These are phyloP conservation scores for Otolemur garnettii DNA, from an alignment of 2,113 vertebrate genomes.

Conservation along the genomic window DNA sequence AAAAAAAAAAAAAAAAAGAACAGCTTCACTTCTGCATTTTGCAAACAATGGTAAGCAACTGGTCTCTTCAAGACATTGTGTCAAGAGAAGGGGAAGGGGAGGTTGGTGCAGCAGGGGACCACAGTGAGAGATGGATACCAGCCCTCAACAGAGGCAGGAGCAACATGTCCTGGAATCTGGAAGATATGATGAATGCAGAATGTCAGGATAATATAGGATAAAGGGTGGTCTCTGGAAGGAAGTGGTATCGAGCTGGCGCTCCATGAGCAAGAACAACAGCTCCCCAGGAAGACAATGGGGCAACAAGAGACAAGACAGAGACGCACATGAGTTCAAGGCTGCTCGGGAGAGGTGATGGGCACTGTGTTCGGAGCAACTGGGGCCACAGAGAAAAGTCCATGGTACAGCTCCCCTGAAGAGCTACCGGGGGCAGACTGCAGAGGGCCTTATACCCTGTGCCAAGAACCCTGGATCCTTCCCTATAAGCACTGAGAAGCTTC, in stretches of 20 bases:
- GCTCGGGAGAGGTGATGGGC: not conserved
- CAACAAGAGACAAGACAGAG: not conserved
- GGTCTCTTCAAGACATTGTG: not conserved
- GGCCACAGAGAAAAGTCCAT: fast-evolving
- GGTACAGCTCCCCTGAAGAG: not conserved
- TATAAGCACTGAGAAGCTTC: fast-evolving
- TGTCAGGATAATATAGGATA: not conserved
- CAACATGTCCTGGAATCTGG: too few species aligned
- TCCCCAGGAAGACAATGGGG: not conserved
- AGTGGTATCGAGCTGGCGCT: not conserved
- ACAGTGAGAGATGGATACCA: fast-evolving
- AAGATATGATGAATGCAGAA: too few species aligned
- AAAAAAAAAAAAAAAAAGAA: too few species aligned
- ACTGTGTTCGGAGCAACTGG: not conserved
- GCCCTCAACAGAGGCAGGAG: not conserved
- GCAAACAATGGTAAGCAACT: not conserved
- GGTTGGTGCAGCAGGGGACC: not conserved
- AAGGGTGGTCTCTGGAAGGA: not conserved
- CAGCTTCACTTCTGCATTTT: not conserved
- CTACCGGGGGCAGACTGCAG: fast-evolving
- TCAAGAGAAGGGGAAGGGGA: not conserved
- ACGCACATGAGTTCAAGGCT: too few species aligned
- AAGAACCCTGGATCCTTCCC: not conserved
- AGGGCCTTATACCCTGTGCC: too few species aligned
- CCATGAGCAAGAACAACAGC: fast-evolving